These are phyloP conservation scores for Sitophilus oryzae DNA, from an alignment of 1,140 invertebrate species.

Conservation along the genomic window DNA sequence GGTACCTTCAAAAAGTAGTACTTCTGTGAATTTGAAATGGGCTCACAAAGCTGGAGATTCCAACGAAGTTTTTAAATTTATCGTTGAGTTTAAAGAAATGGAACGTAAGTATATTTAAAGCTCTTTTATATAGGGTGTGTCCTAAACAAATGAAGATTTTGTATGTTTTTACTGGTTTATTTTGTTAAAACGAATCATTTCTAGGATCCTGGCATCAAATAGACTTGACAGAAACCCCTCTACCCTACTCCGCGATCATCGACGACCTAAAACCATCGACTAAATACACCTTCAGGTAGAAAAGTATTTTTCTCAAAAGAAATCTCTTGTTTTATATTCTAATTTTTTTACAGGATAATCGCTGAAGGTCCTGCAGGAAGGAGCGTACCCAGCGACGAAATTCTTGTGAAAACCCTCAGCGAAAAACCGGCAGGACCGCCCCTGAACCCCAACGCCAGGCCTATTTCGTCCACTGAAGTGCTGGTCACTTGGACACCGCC, in stretches of 20 bases:
- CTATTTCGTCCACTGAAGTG: slow-evolving; percentile 70
- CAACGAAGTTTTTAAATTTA: slow-evolving; percentile 66
- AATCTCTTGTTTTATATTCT: neutral
- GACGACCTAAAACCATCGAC: slow-evolving; percentile 73
- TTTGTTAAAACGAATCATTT: slow-evolving; percentile 11
- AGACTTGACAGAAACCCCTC: slow-evolving; percentile 56
- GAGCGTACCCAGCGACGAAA: slow-evolving; percentile 63
- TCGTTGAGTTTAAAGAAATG: slow-evolving; percentile 64
- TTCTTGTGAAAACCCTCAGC: slow-evolving; percentile 66
- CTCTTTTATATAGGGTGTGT: too few relatives aligned
- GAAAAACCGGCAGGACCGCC: slow-evolving; percentile 73
- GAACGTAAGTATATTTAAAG: slow-evolving; percentile 53
- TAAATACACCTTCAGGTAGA: slow-evolving; percentile 55
- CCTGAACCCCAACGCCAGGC: slow-evolving; percentile 59
- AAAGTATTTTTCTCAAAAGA: neutral
- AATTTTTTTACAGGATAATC: slow-evolving; percentile 49
- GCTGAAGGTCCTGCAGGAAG: slow-evolving; percentile 71
- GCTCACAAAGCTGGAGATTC: slow-evolving; percentile 61
- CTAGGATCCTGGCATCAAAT: slow-evolving; percentile 59
- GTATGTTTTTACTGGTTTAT: neutral
- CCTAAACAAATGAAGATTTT: too few relatives aligned
- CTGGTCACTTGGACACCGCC: slow-evolving; percentile 73
- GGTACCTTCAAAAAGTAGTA: slow-evolving; percentile 48
- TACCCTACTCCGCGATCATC: slow-evolving; percentile 56
- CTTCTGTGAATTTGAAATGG: slow-evolving; percentile 70